Evolutionary conservation across 2,797 vertebrate genomes (phyloP).

Genomic region (Anguilla obscura): DNA sequence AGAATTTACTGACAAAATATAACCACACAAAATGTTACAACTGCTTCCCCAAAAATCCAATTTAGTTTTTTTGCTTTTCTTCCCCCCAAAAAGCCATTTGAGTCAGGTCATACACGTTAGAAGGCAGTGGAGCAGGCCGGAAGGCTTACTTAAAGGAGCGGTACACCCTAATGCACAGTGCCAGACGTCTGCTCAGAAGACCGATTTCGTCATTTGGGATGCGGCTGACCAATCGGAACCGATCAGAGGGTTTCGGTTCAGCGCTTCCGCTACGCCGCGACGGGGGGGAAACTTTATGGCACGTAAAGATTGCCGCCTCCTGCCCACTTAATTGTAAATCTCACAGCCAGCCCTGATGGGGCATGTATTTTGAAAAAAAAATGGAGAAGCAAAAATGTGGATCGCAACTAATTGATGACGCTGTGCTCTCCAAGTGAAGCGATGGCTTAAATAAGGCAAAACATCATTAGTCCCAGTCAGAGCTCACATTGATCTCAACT

Average conservation of each 20-base stretch:
- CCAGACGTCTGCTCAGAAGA: neutral
- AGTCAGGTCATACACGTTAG: conserved; percentile 1
- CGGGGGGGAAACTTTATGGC: conserved; percentile 56
- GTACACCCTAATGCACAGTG: neutral
- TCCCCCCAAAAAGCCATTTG: conserved; percentile 22
- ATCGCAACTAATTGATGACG: conserved; percentile 48
- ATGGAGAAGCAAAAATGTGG: conserved; percentile 47
- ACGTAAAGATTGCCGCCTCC: conserved; percentile 37
- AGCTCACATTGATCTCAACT: neutral
- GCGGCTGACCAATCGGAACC: neutral
- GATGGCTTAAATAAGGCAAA: conserved; percentile 49
- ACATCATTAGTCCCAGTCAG: neutral
- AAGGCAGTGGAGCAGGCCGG: neutral
- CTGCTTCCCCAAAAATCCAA: neutral
- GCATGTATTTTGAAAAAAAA: conserved; percentile 63
- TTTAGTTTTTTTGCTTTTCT: neutral
- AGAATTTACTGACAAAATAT: conserved; percentile 17
- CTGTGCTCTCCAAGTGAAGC: conserved; percentile 58
- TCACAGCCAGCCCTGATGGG: conserved; percentile 26
- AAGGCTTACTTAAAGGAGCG: neutral
- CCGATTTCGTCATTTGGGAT: neutral
- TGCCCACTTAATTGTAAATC: conserved; percentile 73
- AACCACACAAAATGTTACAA: conserved; percentile 10
- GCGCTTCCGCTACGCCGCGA: conserved; percentile 64
- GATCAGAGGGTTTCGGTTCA: conserved; percentile 35